These are phyloP conservation scores for Drosophila paulistorum DNA, from an alignment of 1,140 invertebrate genomes.

Conservation along the genomic window DNA sequence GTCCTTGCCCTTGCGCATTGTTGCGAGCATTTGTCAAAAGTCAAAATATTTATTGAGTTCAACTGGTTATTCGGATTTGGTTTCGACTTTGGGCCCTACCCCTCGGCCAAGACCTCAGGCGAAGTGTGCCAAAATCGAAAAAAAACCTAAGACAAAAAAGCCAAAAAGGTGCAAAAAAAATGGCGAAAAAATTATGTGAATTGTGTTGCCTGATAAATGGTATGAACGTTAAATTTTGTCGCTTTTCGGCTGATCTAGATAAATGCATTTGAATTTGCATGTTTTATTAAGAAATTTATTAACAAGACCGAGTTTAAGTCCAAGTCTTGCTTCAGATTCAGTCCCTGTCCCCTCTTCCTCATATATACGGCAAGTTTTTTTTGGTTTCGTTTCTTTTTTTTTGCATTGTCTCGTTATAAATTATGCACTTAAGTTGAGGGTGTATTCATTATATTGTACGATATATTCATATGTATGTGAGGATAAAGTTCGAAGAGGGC, in stretches of 20 bases:
- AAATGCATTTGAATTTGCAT: slow-evolving; percentile 82
- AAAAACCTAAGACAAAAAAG: slow-evolving; percentile 13
- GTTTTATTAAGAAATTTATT: slow-evolving; percentile 82
- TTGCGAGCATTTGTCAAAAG: slow-evolving; percentile 70
- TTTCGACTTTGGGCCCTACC: slow-evolving; percentile 48
- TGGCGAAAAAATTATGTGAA: slow-evolving; percentile 14
- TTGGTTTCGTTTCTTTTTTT: slow-evolving; percentile 59
- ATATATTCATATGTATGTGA: slow-evolving; percentile 3
- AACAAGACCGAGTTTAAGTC: slow-evolving; percentile 51
- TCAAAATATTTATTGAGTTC: slow-evolving; percentile 82
- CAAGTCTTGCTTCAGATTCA: slow-evolving; percentile 2
- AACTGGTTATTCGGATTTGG: slow-evolving; percentile 64
- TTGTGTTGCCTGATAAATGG: slow-evolving; percentile 69
- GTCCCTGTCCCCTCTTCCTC: slow-evolving; percentile 30
- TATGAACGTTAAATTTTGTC: slow-evolving; percentile 77
- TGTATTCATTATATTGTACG: slow-evolving; percentile 71
- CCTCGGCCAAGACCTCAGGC: slow-evolving; percentile 31
- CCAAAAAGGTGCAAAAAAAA: slow-evolving; percentile 21
- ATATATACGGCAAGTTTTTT: slow-evolving; percentile 25
- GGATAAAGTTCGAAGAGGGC: slow-evolving; percentile 67
- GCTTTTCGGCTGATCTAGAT: slow-evolving; percentile 78
- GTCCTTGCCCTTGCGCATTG: slow-evolving; percentile 48
- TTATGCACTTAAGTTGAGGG: slow-evolving; percentile 82
- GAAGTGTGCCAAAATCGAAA: slow-evolving; percentile 74
- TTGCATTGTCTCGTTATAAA: slow-evolving; percentile 73